These are phyloP conservation scores for Latrodectus geometricus DNA, from an alignment of 1,140 invertebrate species.

Conservation along the genomic window DNA sequence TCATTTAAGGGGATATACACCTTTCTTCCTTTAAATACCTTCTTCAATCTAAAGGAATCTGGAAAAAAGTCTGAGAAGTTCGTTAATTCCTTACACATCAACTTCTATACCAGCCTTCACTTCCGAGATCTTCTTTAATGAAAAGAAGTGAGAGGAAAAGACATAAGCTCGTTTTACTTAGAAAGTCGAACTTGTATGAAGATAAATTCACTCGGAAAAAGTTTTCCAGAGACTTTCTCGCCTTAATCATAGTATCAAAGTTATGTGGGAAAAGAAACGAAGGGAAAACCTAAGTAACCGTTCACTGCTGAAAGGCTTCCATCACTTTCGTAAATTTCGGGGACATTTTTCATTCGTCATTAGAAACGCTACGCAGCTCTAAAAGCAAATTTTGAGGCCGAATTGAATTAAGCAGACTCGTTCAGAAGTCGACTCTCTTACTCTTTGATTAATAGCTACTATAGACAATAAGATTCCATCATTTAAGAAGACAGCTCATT, in stretches of 20 bases:
- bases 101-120: no score
- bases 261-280: background rate
- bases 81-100: no score
- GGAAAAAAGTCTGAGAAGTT: no score
- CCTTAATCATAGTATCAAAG: constrained; percentile 25
- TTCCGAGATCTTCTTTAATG: no score
- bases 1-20: no score
- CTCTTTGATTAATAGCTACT: constrained; percentile 46
- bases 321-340: constrained; percentile 55
- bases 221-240: constrained; percentile 40
- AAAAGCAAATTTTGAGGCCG: constrained; percentile 46
- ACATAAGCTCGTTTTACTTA: no score
- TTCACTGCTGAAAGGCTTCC: constrained; percentile 41
- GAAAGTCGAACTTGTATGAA: constrained; percentile 28
- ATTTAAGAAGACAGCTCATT: constrained; percentile 51
- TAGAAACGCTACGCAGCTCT: constrained; percentile 35
- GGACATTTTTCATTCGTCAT: constrained; percentile 54
- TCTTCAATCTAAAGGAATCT: no score
- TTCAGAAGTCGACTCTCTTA: constrained; percentile 27
- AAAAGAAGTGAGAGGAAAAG: no score
- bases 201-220: constrained; percentile 37
- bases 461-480: constrained; percentile 58
- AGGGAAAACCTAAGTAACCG: background rate
- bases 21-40: no score
- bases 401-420: constrained; percentile 48